phyloP scores from a whole-genome alignment of 1,140 invertebrate species.

The Colletes latitarsis region DNA sequence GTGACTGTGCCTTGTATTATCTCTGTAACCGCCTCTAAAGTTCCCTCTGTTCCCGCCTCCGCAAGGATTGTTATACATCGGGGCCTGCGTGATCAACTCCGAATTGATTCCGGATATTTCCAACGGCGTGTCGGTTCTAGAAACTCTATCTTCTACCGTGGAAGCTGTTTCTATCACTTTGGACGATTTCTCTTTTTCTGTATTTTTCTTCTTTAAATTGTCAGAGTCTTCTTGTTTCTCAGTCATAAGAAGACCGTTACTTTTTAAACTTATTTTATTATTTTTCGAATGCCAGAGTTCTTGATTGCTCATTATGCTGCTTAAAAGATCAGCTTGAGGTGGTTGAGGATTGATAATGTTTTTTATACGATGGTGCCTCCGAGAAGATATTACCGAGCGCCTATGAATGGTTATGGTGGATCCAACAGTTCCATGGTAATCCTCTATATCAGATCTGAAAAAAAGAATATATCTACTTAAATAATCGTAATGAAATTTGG shows the following conservation, averaged over 20 bases:
- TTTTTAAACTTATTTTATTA: conserved; percentile 83
- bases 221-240: conserved; percentile 73
- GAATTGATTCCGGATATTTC: conserved; percentile 72
- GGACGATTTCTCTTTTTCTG: conserved; percentile 3
- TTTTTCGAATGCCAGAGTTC: conserved; percentile 87
- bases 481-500: not conserved
- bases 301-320: conserved; percentile 88
- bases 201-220: conserved; percentile 69
- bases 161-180: conserved; percentile 1
- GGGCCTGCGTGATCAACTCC: conserved; percentile 80
- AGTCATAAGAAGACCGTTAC: conserved; percentile 83
- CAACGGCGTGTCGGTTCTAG: conserved; percentile 61
- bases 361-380: conserved; percentile 78
- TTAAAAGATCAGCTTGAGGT: conserved; percentile 83
- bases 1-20: conserved; percentile 72
- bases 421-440: conserved; percentile 62
- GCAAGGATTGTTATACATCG: conserved; percentile 82
- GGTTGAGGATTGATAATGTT: conserved; percentile 72
- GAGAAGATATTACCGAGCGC: conserved; percentile 71
- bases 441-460: conserved; percentile 75
- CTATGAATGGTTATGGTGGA: conserved; percentile 67
- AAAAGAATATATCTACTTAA: not conserved
- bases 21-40: conserved; percentile 73
- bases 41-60: conserved; percentile 74
- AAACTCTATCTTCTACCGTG: conserved; percentile 21